Evolutionary conservation across 2,113 vertebrate genomes (phyloP).

Genomic region (Hypomesus transpacificus): DNA sequence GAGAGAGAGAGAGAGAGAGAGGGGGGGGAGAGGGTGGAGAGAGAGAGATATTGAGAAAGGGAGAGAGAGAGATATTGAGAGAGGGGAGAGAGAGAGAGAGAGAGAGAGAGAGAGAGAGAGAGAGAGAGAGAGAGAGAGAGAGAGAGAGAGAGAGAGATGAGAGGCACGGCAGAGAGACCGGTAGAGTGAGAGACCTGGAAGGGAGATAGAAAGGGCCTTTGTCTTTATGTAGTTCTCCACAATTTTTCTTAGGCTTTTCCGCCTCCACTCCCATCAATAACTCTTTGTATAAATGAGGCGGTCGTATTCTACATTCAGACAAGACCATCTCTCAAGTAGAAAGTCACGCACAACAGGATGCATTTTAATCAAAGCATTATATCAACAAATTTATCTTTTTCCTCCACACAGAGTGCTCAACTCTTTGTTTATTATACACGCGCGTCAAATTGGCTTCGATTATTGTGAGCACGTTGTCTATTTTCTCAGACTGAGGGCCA

Average conservation of each 20-base stretch:
- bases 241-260: constrained; percentile 38
- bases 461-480: constrained; percentile 17
- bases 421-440: constrained; percentile 3
- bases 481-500: constrained; percentile 36
- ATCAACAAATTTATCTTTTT: constrained; percentile 31
- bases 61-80: constrained; percentile 1
- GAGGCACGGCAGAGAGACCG: constrained; percentile 7
- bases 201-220: constrained; percentile 32
- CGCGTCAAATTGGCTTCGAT: constrained; percentile 29
- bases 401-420: constrained; percentile 19
- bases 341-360: constrained; percentile 36
- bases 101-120: constrained; percentile 9
- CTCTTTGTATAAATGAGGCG: constrained; percentile 43
- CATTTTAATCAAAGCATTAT: constrained; percentile 56
- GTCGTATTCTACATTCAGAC: constrained; percentile 31
- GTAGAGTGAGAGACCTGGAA: neutral
- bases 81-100: neutral
- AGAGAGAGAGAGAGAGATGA: constrained; percentile 18
- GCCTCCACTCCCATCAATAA: constrained; percentile 53
- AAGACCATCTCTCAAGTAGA: constrained; percentile 47
- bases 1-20: neutral
- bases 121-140: constrained; percentile 14
- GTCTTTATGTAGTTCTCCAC: constrained; percentile 53
- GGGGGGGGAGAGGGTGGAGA: too few species aligned
- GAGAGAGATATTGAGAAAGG: constrained; percentile 14